These are phyloP conservation scores for Sebastes steindachneri DNA, from an alignment of 2,797 vertebrate species.

Conservation along the genomic window DNA sequence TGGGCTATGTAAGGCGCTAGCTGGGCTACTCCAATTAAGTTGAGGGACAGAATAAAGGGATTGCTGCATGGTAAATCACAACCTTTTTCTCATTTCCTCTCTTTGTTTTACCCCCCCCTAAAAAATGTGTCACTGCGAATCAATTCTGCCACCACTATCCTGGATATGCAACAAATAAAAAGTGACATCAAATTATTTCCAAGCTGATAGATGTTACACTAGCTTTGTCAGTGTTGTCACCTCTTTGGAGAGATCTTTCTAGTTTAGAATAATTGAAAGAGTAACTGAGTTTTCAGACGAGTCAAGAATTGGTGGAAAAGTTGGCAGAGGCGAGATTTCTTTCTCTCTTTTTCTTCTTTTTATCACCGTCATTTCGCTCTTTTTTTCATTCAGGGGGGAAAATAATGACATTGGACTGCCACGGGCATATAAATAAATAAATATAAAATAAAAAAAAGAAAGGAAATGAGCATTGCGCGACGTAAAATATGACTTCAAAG, in stretches of 20 bases:
- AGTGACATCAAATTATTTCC: conserved; percentile 83
- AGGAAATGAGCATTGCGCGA: conserved; percentile 57
- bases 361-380: conserved; percentile 52
- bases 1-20: not conserved
- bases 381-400: conserved; percentile 38
- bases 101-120: not conserved
- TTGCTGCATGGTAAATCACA: conserved; percentile 51
- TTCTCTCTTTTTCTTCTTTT: conserved; percentile 35
- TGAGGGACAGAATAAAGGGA: conserved; percentile 65
- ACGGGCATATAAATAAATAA: conserved; percentile 58
- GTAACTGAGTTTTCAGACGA: conserved; percentile 72
- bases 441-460: conserved; percentile 36
- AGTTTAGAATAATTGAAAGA: conserved; percentile 84
- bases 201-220: conserved; percentile 77
- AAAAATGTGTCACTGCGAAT: conserved; percentile 50
- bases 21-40: conserved; percentile 62
- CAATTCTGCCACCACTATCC: conserved; percentile 52
- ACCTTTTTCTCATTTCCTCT: conserved; percentile 68
- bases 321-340: conserved; percentile 33
- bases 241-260: conserved; percentile 69
- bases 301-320: conserved; percentile 54
- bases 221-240: conserved; percentile 80
- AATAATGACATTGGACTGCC: conserved; percentile 74
- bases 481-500: conserved; percentile 76
- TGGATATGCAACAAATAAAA: conserved; percentile 73